Base-by-base conservation (phyloP, 2,888 invertebrate genomes). In the Tipula vernalis region DNA sequence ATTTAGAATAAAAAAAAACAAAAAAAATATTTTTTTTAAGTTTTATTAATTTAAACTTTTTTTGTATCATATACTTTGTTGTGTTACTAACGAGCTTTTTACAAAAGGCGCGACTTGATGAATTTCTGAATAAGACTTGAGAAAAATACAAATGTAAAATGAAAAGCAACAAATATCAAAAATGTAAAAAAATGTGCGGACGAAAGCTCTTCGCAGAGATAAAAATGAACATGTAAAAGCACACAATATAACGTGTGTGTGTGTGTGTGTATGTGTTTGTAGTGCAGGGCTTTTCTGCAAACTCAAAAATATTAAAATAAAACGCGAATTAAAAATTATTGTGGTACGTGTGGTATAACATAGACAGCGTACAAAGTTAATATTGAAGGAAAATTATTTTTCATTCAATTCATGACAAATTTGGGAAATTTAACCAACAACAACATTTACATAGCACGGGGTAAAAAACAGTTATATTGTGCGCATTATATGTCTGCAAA, bases 401-500 rank as follows among this genome's bases (percentile, higher is more conserved):
- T 57, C 15, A 6, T 18, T 15, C 51, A 18, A 15, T 71, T 71
- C 71, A 28, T 28, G 71, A 71, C 71, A 71, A 71, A 71, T 71
- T 71, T 71, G 28, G 71, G 39, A 84, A 41, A 84, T n/a, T 84
- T 36, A 39, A 41, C 84, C 36, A 36, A 39, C 39, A 84, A 84
- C 39, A 84, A 83, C 10, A 39, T n/a, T 12, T 6, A 39, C 39
- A 39, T 6, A 83, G 36, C 39, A 84, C 84, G 41, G 84, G 36
- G 15, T n/a, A 39, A 39, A 84, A 39, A 84, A 84, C 84, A 39
- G 84, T 84, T 36, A 84, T 84, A 84, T 84, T 84, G 28, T 84
- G 84, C 84, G 84, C 84, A 84, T 84, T 84, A 84, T 84, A 84
- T 84, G 41, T 84, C 84, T 84, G 84, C 84, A 84, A 84, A 84